Evolutionary conservation across 1,140 invertebrate genomes (phyloP).

Genomic region (Tetranychus urticae): DNA sequence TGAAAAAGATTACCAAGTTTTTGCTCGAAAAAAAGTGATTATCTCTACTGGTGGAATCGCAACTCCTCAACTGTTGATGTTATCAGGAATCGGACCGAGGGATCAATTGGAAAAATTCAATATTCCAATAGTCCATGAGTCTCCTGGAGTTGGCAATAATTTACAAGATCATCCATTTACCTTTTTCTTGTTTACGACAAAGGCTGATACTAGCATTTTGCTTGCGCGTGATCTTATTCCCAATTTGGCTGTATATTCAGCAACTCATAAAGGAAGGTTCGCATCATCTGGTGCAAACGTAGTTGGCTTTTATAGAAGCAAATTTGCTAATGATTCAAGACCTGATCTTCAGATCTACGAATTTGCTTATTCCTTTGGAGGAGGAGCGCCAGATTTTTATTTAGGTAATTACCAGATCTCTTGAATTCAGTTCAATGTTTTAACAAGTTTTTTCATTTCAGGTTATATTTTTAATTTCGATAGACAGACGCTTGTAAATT

Average conservation of each 20-base stretch:
- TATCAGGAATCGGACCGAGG: conserved; percentile 58
- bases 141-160: conserved; percentile 22
- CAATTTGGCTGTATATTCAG: not conserved
- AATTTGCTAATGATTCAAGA: not conserved
- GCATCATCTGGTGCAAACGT: not conserved
- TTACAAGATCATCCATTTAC: conserved; percentile 21
- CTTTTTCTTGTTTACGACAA: not conserved
- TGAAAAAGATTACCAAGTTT: conserved; percentile 33
- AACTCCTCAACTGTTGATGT: conserved; percentile 67
- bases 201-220: not conserved
- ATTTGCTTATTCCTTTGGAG: not conserved
- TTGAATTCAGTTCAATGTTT: not conserved
- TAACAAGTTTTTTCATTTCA: not conserved
- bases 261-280: not conserved
- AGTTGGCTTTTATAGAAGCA: not conserved
- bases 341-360: not conserved
- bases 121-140: conserved; percentile 20
- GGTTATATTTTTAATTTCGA: not conserved
- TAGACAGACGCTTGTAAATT: not conserved
- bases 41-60: conserved; percentile 63
- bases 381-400: not conserved
- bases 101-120: not conserved
- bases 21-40: conserved; percentile 50
- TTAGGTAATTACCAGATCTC: not conserved
- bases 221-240: too few relatives aligned